Base-by-base conservation (phyloP, 2,113 vertebrate species). In the Mobula hypostoma region DNA sequence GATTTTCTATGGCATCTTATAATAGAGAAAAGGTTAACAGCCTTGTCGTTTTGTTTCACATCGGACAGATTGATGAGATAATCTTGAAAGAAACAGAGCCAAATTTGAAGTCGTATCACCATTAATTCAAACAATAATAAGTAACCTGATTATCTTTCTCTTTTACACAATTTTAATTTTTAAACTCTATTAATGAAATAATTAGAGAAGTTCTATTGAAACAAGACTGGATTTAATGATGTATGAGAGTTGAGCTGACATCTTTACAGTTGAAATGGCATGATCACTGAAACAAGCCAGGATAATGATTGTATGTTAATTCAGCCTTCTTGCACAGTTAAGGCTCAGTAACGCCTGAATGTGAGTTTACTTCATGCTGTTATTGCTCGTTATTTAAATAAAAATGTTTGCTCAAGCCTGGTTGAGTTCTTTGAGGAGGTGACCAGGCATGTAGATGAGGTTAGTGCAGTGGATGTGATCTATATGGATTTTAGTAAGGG, bases 271-370 rank as follows among this genome's bases (percentile, higher is more conserved):
- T 66, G 85, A 68, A 90, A 90, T 90, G 85, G 58, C 85, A 90
- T 90, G 27, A 90, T 90, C 29, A 66, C 61, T 90, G 61, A 66
- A 90, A 32, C 29, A 90, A 61, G 61, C 24, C 61, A 90, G 85
- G 85, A 90, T 90, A 90, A 68, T 68, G 63, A n/a, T 32, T 90
- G 85, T 19, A n/a, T 87, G 85, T 90, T 68, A 90, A 68, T 68
- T 90, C 29, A 68, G 29, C 29, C 32, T 15, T 15, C 61, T 63
- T 88, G 61, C 61, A 90, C 29, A 5, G 61, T 88, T 3, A 90
- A 90, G 85, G 85, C 14, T n/a, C 85, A 68, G 61, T 66, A 90
- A 90, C 29, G 17, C 61, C 85, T 68, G n/a, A 17, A 66, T 90
- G 85, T 29, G 5, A n/a, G 15, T 90, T 90, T 63, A 6, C 61